Percentiles rank a stretch among this genome's conserved stretches.
Evolutionary conservation across 2,888 invertebrate species (phyloP).

Genomic region (Spilarctia lutea): DNA sequence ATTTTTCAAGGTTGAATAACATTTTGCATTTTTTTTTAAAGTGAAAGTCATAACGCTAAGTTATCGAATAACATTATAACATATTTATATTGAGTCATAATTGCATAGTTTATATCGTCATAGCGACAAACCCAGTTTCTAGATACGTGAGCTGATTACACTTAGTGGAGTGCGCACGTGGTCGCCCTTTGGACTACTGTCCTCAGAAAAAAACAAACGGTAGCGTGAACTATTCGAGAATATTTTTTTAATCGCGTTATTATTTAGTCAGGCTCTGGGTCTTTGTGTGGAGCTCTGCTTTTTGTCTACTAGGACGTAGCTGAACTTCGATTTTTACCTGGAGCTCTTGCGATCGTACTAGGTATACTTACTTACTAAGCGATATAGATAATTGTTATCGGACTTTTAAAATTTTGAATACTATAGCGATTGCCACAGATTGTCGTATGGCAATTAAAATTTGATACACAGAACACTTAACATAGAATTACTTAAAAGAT

Average conservation of each 20-base stretch:
- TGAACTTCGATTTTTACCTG: too few relatives aligned
- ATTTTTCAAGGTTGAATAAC: background rate
- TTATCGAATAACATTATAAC: background rate
- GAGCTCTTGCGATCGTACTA: too few relatives aligned
- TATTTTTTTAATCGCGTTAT: too few relatives aligned
- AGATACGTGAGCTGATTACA: slow-evolving; percentile 1
- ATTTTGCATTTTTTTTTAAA: background rate
- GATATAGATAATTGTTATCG: too few relatives aligned
- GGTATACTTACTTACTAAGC: too few relatives aligned
- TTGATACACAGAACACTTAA: too few relatives aligned
- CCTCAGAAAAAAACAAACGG: background rate
- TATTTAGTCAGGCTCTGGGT: too few relatives aligned
- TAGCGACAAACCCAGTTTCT: background rate
- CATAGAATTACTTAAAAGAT: too few relatives aligned
- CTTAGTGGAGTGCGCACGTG: background rate
- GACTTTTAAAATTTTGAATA: too few relatives aligned
- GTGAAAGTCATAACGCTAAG: background rate
- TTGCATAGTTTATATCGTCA: background rate
- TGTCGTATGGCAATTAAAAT: background rate
- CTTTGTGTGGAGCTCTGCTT: too few relatives aligned
- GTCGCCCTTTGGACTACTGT: background rate
- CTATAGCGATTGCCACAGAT: too few relatives aligned
- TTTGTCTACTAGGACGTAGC: too few relatives aligned
- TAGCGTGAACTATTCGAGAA: background rate
- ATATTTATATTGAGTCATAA: background rate